Conservation (phyloP, 2,113 vertebrate species). For the Charina bottae region DNA sequence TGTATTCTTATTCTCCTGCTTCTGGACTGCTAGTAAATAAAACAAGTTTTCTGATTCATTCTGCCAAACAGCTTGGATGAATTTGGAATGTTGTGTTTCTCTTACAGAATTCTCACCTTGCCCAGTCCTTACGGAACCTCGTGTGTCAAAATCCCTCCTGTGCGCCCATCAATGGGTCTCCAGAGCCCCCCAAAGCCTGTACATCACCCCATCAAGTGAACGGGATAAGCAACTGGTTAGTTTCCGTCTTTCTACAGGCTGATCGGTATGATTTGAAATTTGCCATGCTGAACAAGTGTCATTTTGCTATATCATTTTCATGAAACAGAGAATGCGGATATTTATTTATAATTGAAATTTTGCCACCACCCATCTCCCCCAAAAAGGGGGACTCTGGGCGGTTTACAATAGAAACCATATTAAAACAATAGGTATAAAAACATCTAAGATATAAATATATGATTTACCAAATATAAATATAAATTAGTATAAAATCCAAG, state of each 20-base stretch:
- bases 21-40: neutral
- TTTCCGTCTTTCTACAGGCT: conserved; percentile 14
- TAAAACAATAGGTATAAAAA: too few relatives aligned
- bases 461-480: too few relatives aligned
- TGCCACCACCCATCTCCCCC: too few relatives aligned
- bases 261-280: neutral
- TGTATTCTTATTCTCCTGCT: neutral
- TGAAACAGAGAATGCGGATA: neutral
- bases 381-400: too few relatives aligned
- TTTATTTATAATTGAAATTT: too few relatives aligned
- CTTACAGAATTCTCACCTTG: conserved; percentile 53
- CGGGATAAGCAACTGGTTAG: conserved; percentile 56
- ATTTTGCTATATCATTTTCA: neutral
- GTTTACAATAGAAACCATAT: too few relatives aligned
- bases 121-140: conserved; percentile 49
- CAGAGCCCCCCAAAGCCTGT: conserved; percentile 32
- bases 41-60: neutral
- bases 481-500: too few relatives aligned
- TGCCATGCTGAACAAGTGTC: neutral
- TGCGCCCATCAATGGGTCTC: conserved; percentile 23
- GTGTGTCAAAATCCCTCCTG: conserved; percentile 45
- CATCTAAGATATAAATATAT: too few relatives aligned
- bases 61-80: neutral
- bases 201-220: conserved; percentile 37
- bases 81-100: conserved; percentile 9